phyloP scores from a whole-genome alignment of 1,140 invertebrate genomes.

The Musca domestica region DNA sequence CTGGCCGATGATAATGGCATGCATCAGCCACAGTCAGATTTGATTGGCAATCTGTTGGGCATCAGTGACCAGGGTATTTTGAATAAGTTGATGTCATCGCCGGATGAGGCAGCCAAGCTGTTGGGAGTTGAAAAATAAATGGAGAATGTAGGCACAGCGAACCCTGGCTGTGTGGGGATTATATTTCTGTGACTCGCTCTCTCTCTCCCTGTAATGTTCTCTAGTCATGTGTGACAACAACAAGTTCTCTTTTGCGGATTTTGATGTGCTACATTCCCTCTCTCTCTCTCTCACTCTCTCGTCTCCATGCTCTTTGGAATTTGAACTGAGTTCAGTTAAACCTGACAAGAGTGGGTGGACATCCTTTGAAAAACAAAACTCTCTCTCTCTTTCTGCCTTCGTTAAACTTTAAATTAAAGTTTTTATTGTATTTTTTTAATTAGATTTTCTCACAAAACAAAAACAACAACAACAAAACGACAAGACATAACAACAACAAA shows the following conservation, averaged over 20 bases:
- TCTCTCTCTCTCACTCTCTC: too few species aligned
- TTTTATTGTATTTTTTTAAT: too few species aligned
- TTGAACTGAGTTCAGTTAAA: too few species aligned
- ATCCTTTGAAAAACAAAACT: too few species aligned
- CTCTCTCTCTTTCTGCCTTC: too few species aligned
- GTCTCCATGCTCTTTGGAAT: too few species aligned
- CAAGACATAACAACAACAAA: conserved; percentile 1
- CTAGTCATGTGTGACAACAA: neutral
- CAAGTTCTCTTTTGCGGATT: neutral
- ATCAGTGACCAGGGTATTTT: conserved; percentile 83
- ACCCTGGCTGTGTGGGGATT: neutral
- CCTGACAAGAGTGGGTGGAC: too few species aligned
- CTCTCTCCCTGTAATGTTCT: neutral
- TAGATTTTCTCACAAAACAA: too few species aligned
- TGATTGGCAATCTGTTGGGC: conserved; percentile 86
- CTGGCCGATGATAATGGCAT: conserved; percentile 33
- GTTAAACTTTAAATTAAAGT: too few species aligned
- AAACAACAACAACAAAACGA: too few species aligned
- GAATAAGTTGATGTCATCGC: conserved; percentile 79
- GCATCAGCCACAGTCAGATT: conserved; percentile 55
- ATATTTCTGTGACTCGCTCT: neutral
- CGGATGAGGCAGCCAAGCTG: conserved; percentile 84
- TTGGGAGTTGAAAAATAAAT: conserved; percentile 73
- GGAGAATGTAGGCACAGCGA: neutral
- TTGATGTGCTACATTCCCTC: too few species aligned